Evolutionary conservation across 1,140 invertebrate species (phyloP).

Genomic region (Portunus trituberculatus): DNA sequence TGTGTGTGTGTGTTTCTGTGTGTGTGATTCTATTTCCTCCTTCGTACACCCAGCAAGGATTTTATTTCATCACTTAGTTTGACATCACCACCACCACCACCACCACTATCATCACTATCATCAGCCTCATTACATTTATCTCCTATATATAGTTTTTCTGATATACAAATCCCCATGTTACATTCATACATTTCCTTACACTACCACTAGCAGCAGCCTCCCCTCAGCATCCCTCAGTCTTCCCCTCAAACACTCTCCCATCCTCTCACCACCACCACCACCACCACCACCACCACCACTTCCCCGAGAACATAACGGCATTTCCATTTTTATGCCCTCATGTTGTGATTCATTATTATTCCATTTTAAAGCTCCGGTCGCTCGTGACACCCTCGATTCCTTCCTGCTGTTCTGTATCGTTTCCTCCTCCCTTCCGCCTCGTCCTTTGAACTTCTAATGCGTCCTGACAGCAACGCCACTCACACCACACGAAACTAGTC

Average conservation of each 20-base stretch:
- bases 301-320: slow-evolving; percentile 60
- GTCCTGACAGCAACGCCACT: not conserved
- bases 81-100: too few species aligned
- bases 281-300: not conserved
- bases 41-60: not conserved
- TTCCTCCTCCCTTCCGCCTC: not conserved
- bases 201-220: not conserved
- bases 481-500: too few species aligned
- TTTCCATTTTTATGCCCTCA: slow-evolving; percentile 64
- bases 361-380: slow-evolving; percentile 66
- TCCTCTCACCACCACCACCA: not conserved
- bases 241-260: not conserved
- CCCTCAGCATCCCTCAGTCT: not conserved
- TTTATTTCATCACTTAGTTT: too few species aligned
- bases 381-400: slow-evolving; percentile 57
- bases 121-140: not conserved
- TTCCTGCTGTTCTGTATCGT: slow-evolving; percentile 56
- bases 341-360: slow-evolving; percentile 69
- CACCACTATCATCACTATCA: too few species aligned
- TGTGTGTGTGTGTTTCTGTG: too few species aligned
- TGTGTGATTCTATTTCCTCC: not conserved
- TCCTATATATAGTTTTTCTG: not conserved
- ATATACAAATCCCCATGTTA: too few species aligned
- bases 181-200: not conserved
- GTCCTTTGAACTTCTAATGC: not conserved